Base-by-base conservation (phyloP, 92 coral and sea anemone genomes). In the Parazoanthus atlanticus region DNA sequence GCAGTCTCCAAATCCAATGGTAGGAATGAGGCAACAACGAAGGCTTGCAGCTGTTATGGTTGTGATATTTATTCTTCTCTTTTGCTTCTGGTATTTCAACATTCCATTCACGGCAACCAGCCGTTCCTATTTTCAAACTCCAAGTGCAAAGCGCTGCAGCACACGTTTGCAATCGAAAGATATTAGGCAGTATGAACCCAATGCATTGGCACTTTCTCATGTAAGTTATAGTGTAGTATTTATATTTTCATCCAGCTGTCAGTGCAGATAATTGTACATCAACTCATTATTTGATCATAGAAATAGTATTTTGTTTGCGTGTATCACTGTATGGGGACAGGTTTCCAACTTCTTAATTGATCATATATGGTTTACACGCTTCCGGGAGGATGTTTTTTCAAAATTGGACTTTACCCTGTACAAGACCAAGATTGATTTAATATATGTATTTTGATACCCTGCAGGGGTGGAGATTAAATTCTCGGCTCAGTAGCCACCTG, bases 1-100 rank as follows among this genome's bases (percentile, higher is more conserved):
- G 25, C 86, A 65, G 34, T 66, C 86, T 82, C 86, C 56, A 36
- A 82, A 38, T 66, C 76, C 86, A 82, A 82, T 65, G 86, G 54
- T 29, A 38, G 86, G 86, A 40, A 66, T 36, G 76, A 70, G 86
- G 25, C 75, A 81, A n/a, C 85, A 82, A 40, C 52, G 86, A 16
- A 82, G 76, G 33, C 3, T 66, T 66, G 54, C 36, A 11, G 21
- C 64, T 25, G 25, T 82, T 38, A 36, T 66, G 76, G n/a, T 82
- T 66, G 76, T 64, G 43, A 13, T 82, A 21, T 66, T 82, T 23
- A 3, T 34, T 66, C 41, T 82, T 19, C 58, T 66, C 25, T 36
- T 66, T 28, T 82, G 38, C 30, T 64, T 82, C 74, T 82, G 86
- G 75, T 65, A 65, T 65, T 82, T 56, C 30, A 66, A 82, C 86